phyloP scores from a whole-genome alignment of 2,888 invertebrate species.

The Loripinus fragilis region DNA sequence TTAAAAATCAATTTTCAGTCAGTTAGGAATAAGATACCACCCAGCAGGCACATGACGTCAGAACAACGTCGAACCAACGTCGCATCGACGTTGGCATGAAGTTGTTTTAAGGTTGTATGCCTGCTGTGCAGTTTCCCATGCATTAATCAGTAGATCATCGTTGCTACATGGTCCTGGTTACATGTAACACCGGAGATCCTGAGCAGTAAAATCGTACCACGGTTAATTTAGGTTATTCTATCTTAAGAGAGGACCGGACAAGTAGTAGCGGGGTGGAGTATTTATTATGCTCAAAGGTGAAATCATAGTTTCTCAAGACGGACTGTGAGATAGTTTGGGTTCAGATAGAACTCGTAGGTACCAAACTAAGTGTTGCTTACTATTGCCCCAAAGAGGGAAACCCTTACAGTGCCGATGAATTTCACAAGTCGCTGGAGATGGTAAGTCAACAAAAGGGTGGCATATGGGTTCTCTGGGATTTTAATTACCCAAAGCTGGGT shows the following conservation, averaged over 20 bases:
- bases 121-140: too few relatives aligned
- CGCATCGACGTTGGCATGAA: too few relatives aligned
- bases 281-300: not conserved
- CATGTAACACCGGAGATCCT: constrained; percentile 6
- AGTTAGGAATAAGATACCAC: not conserved
- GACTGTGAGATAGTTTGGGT: constrained; percentile 35
- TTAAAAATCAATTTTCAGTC: not conserved
- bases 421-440: constrained; percentile 10
- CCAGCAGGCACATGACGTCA: not conserved
- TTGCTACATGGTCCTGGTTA: constrained; percentile 10
- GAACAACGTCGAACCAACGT: too few relatives aligned
- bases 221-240: constrained; percentile 3
- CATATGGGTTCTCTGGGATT: constrained; percentile 9
- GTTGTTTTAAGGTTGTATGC: too few relatives aligned
- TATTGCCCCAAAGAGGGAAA: constrained; percentile 27
- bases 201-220: not conserved
- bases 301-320: constrained; percentile 17
- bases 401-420: constrained; percentile 4
- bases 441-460: constrained; percentile 9
- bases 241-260: not conserved
- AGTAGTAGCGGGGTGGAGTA: not conserved
- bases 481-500: constrained; percentile 24
- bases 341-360: constrained; percentile 21
- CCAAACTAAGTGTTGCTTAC: constrained; percentile 21
- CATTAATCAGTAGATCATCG: constrained; percentile 5